Evolutionary conservation across 2,888 invertebrate species (phyloP).

Genomic region (Hetaerina titia): DNA sequence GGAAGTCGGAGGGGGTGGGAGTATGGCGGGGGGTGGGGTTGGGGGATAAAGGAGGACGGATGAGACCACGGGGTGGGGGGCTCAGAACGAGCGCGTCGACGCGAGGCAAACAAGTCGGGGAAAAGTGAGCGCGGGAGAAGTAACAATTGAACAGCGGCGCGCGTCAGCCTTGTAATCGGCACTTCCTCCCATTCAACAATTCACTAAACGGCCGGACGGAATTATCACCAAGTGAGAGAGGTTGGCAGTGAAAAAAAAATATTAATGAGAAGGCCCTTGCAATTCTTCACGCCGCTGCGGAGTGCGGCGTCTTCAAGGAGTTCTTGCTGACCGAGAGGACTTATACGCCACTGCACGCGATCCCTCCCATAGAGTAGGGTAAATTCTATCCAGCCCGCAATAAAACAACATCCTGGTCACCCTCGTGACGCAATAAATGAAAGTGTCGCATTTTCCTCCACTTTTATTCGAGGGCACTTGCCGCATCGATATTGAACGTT

Average conservation of each 20-base stretch:
- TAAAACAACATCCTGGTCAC: no score
- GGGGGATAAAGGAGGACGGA: neutral
- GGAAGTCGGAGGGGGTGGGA: neutral
- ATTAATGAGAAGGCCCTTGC: neutral
- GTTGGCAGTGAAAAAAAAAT: neutral
- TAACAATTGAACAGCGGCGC: neutral
- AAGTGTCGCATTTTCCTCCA: no score
- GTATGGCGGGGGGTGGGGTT: slow-evolving; percentile 56
- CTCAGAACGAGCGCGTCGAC: no score
- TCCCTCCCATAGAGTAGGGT: no score
- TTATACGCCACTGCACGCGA: no score
- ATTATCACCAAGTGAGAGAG: neutral
- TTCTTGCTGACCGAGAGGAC: no score
- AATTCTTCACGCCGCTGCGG: neutral
- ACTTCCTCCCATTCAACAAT: neutral
- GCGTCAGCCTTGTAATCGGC: neutral
- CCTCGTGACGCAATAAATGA: no score
- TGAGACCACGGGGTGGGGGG: no score
- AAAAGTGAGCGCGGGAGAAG: neutral
- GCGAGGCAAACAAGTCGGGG: neutral
- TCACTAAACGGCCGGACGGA: neutral
- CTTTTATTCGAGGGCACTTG: no score
- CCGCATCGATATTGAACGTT: no score
- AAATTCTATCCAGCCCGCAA: no score
- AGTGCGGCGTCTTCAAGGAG: neutral